Evolutionary conservation across 2,797 vertebrate species (phyloP).

Genomic region (Enteromius paludinosus): DNA sequence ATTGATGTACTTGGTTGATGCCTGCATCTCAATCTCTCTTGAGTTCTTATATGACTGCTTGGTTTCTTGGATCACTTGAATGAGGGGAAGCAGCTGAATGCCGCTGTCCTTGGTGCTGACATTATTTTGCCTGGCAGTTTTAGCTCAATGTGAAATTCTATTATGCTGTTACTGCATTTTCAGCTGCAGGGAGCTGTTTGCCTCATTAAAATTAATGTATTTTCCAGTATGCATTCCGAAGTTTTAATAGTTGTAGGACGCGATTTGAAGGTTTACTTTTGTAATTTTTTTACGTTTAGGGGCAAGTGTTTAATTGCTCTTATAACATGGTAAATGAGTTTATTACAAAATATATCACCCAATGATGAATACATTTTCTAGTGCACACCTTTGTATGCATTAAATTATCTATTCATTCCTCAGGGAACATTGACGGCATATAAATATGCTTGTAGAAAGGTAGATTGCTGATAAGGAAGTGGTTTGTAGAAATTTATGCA

Average conservation of each 20-base stretch:
- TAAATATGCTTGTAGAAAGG: slow-evolving; percentile 4
- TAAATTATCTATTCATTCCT: slow-evolving; percentile 4
- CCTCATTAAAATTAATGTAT: slow-evolving; percentile 11
- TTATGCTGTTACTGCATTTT: background rate
- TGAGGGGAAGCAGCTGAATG: slow-evolving; percentile 20
- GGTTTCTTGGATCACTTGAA: slow-evolving; percentile 1
- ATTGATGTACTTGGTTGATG: background rate
- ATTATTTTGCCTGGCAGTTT: background rate
- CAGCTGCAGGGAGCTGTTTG: slow-evolving; percentile 3
- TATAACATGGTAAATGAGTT: background rate
- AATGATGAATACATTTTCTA: background rate
- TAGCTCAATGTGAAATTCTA: slow-evolving; percentile 4
- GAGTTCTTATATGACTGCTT: background rate
- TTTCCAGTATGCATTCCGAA: background rate
- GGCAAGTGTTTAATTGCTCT: background rate
- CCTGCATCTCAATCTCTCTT: background rate
- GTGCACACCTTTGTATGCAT: background rate
- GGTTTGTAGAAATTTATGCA: background rate
- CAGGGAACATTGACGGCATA: background rate
- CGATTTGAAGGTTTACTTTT: background rate
- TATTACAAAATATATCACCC: background rate
- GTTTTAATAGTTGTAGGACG: background rate
- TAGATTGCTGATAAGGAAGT: slow-evolving; percentile 2
- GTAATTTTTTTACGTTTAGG: background rate
- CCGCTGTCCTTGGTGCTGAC: slow-evolving; percentile 51